These are phyloP conservation scores for Moxostoma hubbsi DNA, from an alignment of 2,797 vertebrate species.

Conservation along the genomic window DNA sequence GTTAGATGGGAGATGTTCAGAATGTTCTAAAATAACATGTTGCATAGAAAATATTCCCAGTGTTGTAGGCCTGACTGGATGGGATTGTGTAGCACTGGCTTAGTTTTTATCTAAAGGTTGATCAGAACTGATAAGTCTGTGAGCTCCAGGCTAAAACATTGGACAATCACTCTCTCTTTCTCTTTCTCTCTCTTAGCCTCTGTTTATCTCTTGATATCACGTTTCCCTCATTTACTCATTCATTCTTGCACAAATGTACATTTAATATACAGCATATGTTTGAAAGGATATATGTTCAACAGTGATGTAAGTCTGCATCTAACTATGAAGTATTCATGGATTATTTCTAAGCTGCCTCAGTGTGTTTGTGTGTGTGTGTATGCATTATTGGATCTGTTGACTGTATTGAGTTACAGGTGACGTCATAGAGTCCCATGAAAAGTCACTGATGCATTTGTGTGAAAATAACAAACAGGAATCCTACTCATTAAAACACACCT, in stretches of 20 bases:
- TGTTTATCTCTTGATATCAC: constrained; percentile 23
- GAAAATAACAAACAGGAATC: constrained; percentile 16
- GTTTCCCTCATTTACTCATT: constrained; percentile 52
- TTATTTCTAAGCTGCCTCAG: neutral
- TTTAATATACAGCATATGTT: constrained; percentile 47
- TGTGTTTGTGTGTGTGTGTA: neutral
- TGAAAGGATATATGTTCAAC: neutral
- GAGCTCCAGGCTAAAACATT: constrained; percentile 13
- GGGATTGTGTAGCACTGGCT: constrained; percentile 12
- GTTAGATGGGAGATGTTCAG: neutral
- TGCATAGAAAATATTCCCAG: neutral
- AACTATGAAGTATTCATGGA: constrained; percentile 39
- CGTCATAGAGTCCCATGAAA: neutral
- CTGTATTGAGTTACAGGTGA: constrained; percentile 39
- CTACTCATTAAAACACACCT: neutral
- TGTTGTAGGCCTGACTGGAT: neutral
- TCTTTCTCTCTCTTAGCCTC: neutral
- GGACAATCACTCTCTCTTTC: neutral
- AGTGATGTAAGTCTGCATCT: neutral
- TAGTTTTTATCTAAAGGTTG: constrained; percentile 13
- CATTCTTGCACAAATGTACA: constrained; percentile 59
- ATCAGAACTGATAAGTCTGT: constrained; percentile 18
- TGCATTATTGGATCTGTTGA: constrained; percentile 46
- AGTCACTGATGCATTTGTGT: constrained; percentile 16
- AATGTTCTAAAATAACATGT: neutral